Evolutionary conservation across 2,888 invertebrate species (phyloP), one percentile per base, ranked within the genome.

Genomic region (Pollenia angustigena): DNA sequence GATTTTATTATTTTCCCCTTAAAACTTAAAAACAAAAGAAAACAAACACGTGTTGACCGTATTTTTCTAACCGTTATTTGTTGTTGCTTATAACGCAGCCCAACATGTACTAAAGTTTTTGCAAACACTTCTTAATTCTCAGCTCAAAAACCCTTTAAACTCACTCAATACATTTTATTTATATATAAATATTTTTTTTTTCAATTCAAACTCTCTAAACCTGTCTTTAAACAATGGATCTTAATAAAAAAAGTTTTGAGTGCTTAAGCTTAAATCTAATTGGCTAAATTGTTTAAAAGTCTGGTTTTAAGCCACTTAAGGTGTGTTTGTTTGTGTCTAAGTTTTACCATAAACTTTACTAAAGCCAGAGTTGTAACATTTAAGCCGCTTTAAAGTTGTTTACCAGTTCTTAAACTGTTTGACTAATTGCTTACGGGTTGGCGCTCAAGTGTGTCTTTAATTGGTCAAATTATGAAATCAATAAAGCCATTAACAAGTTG

Each of bases 401-500:
- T 69, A 12, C 6, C 9, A 23, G 56, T 58, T 52, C 54, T 72
- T 44, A 60, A 64, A 72, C 48, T 18, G 60, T 80, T 86, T 80
- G 72, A 71, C 71, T 81, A 84, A 84, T 84, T 87, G 81, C 54
- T 83, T 78, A 66, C 32, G 23, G 71, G 44, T 75, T 80, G 79
- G 79, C 62, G 40, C 72, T 85, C 72, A 87, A 80, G 85, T 87
- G 88, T 82, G 85, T 71, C 86, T 87, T 87, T 89, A 88, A 89
- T 89, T 89, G 89, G 89, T 75, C 86, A 88, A 86, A 75, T 87
- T 88, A 87, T 87, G 83, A 87, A 87, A 88, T 88, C 88, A 88
- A 85, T 89, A 83, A 82, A 82, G 81, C 69, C 81, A 87, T 84
- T 87, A 87, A 81, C 78, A 87, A 87, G 83, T 58, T 80, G 88